A percentile compares a stretch with the other conserved stretches of the same genome.
Evolutionary conservation across 2,888 invertebrate genomes (phyloP).

Genomic region (Toxonevra muliebris): DNA sequence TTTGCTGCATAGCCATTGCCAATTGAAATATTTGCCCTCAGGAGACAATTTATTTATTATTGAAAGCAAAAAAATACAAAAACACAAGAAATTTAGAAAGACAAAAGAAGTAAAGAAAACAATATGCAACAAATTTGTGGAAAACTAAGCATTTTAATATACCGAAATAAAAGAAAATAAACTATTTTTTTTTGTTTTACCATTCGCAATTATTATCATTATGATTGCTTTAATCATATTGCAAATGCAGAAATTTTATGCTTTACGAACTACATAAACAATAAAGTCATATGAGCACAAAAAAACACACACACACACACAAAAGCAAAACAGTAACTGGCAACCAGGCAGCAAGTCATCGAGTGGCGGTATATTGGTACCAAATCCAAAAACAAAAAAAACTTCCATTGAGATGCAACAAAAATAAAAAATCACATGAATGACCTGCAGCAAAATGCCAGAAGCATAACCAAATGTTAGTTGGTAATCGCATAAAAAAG

Average conservation of each 20-base stretch:
- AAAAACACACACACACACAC: no score
- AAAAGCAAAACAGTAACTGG: no score
- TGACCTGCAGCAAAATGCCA: slow-evolving; percentile 38
- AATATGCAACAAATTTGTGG: neutral
- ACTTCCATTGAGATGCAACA: neutral
- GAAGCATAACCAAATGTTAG: slow-evolving; percentile 36
- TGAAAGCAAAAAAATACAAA: neutral
- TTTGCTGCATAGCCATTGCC: neutral
- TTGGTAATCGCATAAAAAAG: slow-evolving; percentile 6
- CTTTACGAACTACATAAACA: slow-evolving; percentile 12
- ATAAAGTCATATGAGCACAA: neutral
- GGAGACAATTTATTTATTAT: neutral
- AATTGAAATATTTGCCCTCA: neutral
- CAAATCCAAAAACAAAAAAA: no score
- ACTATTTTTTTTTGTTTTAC: no score
- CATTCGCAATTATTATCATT: slow-evolving; percentile 14
- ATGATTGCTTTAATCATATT: slow-evolving; percentile 13
- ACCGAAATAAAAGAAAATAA: neutral
- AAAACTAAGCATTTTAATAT: slow-evolving; percentile 16
- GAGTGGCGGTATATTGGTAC: no score
- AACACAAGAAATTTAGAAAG: no score
- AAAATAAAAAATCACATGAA: slow-evolving; percentile 25
- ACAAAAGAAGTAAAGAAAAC: no score
- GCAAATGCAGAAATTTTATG: slow-evolving; percentile 14
- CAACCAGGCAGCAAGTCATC: no score